Base-by-base conservation (phyloP, 2,888 invertebrate genomes). In the Scaptodrosophila latifasciaeformis region DNA sequence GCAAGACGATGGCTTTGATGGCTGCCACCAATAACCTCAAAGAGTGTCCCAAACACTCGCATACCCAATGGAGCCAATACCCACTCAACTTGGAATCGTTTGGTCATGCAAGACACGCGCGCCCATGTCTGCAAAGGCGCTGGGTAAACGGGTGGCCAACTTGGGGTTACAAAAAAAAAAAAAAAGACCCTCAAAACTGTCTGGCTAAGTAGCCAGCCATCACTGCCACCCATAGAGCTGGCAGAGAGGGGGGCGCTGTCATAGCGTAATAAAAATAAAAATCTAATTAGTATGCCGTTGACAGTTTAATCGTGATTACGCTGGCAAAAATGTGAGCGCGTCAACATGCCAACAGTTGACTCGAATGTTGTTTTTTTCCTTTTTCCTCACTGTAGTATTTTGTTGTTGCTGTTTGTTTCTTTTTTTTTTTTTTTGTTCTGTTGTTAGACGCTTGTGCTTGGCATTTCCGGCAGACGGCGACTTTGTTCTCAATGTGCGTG, bases 261-360 rank as follows among this genome's bases (percentile, higher is more conserved):
- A 75, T 68, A 67, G 79, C 79, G 76, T 62, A 78, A 75, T 75
- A 75, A 75, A 75, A 75, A 82, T 84, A 84, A 83, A 85, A 85
- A 81, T 84, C 84, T 85, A 84, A 84, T 84, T 84, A 84, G 85
- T 85, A 84, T 85, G 85, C 84, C 79, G 85, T 84, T 85, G 84
- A 85, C 84, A 84, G 85, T 84, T 84, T 84, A 85, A 85, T 84
- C 84, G 84, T 84, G 83, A 83, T 84, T 83, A 84, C 84, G 84
- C 80, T 77, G 81, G 84, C 80, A 79, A 84, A 83, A 83, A 81
- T 81, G 69, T 75, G 78, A 78, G 65, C 69, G 72, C 77, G 70
- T 72, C 75, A 82, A 76, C 70, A 82, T 71, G 82, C 78, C 76
- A 78, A 72, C 78, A 80, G 78, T 71, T 82, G 81, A 78, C 71